Base-by-base conservation (phyloP, 2,797 vertebrate species). In the Chloroceryle amazona region DNA sequence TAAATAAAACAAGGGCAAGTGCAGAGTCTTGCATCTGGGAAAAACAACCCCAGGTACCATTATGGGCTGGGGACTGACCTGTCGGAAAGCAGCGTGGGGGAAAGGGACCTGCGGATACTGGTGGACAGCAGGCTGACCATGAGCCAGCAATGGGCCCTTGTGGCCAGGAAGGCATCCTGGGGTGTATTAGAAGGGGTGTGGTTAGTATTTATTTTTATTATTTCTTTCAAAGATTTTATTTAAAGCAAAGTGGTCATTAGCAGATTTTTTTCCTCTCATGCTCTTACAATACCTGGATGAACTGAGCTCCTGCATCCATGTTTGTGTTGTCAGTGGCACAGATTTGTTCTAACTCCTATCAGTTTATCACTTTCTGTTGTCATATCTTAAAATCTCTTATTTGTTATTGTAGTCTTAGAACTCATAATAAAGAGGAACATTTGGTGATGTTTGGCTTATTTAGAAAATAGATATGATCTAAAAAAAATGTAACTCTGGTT, bases 401-500 rank as follows among this genome's bases (percentile, higher is more conserved):
- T 93, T 95, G 57, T 81, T 96, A 33, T 66, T 86, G 21, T 29
- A 84, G 44, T 46, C 62, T 35, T 58, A 91, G 76, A 95, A 70
- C 9, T 16, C 31, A 0, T 81, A 86, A 81, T 39, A 84, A 72
- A 79, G 51, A 63, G 58, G 18, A 52, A 39, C 46, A 35, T 80
- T 96, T 63, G 76, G 16, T 70, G 35, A 61, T 68, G 33, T 23
- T 67, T 13, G 39, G 61, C 47, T 96, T 89, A 47, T 90, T 91
- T 75, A 90, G 70, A 81, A 94, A 89, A 68, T 0, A 95, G 91
- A 94, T 89, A 91, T 1, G 35, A 95, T 89, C 93, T 93, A 67
- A 84, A 55, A 55, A 74, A 90, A 12, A 31, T 37, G 83, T 58
- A 71, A 68, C 66, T 86, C 65, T 79, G 61, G 18, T 61, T 94